Percentiles rank a stretch among this genome's conserved stretches.
Conservation (phyloP, 2,797 vertebrate species). For the Microcaecilia unicolor region DNA sequence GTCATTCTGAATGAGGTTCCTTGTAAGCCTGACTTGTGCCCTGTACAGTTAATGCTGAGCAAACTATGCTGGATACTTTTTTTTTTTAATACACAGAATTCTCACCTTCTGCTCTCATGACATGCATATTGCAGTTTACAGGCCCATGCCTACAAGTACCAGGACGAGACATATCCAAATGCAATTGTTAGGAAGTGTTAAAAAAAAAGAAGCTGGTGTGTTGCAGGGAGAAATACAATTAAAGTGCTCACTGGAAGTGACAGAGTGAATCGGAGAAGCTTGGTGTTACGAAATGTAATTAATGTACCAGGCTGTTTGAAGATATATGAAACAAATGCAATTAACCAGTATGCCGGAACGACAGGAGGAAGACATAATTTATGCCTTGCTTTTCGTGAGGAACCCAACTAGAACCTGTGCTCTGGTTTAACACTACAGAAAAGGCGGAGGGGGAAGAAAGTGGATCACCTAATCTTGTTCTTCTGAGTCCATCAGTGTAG, state of each 20-base stretch:
- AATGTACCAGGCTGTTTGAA: conserved; percentile 45
- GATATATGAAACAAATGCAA: conserved; percentile 55
- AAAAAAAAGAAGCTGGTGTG: conserved; percentile 21
- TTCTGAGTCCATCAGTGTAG: not conserved
- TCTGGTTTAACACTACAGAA: conserved; percentile 7
- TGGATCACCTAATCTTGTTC: conserved; percentile 1
- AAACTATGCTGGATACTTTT: too few species aligned
- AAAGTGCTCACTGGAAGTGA: conserved; percentile 49
- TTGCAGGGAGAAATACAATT: conserved; percentile 41
- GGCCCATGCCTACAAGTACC: not conserved
- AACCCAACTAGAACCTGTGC: conserved; percentile 34
- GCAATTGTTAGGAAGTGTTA: conserved; percentile 24
- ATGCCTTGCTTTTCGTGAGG: conserved; percentile 20
- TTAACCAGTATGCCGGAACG: conserved; percentile 47
- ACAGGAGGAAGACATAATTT: conserved; percentile 31
- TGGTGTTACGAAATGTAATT: conserved; percentile 55
- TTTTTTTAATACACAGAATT: too few species aligned
- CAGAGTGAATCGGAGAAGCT: conserved; percentile 47
- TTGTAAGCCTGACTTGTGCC: too few species aligned
- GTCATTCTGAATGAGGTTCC: too few species aligned
- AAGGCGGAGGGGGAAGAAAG: not conserved
- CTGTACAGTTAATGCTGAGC: too few species aligned
- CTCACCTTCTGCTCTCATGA: not conserved
- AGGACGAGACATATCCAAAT: conserved; percentile 1
- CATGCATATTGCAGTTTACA: not conserved